Evolutionary conservation across 37 sponge, comb jelly and placozoan species (phyloP).

Genomic region (Halisarca cf. caerulea): DNA sequence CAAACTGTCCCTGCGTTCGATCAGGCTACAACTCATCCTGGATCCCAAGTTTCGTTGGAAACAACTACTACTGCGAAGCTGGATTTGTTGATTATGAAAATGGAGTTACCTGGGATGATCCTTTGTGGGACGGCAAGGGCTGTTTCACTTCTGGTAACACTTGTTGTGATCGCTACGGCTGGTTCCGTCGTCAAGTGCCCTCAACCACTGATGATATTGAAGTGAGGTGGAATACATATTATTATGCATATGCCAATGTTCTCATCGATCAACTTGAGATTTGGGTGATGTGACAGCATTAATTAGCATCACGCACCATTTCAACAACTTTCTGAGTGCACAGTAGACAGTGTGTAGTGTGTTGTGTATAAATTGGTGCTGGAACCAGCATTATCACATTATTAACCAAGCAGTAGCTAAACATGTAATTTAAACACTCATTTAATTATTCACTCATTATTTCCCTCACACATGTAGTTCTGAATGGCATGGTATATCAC

Average conservation of each 20-base stretch:
- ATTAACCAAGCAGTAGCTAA: no score
- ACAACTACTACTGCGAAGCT: background rate
- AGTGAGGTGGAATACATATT: background rate
- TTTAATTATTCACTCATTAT: no score
- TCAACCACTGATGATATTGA: background rate
- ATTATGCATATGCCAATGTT: background rate
- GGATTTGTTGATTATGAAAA: background rate
- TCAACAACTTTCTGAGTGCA: no score
- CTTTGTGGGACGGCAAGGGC: conserved; percentile 4
- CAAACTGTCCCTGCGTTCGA: background rate
- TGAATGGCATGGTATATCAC: no score
- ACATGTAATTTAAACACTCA: no score
- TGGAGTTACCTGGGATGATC: conserved; percentile 17
- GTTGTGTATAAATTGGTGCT: background rate
- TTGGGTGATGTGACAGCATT: background rate
- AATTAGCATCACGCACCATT: background rate
- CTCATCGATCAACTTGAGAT: background rate
- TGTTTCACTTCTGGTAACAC: conserved; percentile 12
- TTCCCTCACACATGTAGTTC: no score
- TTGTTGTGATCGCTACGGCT: conserved; percentile 6
- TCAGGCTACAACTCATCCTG: conserved; percentile 1
- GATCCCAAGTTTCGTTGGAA: conserved; percentile 2
- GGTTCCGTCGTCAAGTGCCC: conserved; percentile 2
- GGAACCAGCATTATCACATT: background rate
- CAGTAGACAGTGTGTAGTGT: background rate